Evolutionary conservation across 2,113 vertebrate genomes (phyloP), one percentile per base, ranked within the genome.

Genomic region (Siniperca knerii): DNA sequence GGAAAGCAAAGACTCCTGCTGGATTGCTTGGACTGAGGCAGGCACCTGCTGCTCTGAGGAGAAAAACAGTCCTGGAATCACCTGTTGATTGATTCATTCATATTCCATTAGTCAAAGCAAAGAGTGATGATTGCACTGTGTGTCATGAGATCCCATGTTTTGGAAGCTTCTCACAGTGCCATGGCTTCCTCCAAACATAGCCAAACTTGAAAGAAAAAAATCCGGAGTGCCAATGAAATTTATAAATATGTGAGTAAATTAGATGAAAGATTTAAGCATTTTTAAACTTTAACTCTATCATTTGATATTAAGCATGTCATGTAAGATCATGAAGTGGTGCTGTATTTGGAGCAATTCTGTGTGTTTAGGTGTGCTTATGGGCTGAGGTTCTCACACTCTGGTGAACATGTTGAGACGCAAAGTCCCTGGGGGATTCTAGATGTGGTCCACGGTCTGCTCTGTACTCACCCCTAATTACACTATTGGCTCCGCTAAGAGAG

Each of bases 401-500:
- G 84, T 70, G 89, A 90, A 86, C 94, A 88, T 89, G 93, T 90
- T 84, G 89, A 93, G 94, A 92, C 94, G 74, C 11, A 82, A 85
- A 90, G 82, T 90, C 94, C 94, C 93, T 13, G 35, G 88, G 89
- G 94, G 90, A 95, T 90, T 89, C 89, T 93, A 95, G 93, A 94
- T 95, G 93, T 94, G 93, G 94, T 91, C 90, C 91, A 90, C 72
- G 86, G 87, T 94, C 75, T 79, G 84, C 90, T 90, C 73, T 78
- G 73, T 82, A 85, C 92, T 89, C 95, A 94, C 94, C 91, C 85
- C 75, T 96, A 96, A 96, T 96, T 95, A 95, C 83, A 76, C 90
- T 87, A 93, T 93, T 92, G 94, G 87, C 92, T 94, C 84, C 77
- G 65, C 92, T 90, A 94, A 79, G 79, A 87, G 85, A 62, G 66